Evolutionary conservation across 2,113 vertebrate species (phyloP).

Genomic region (Psilopsiagon aurifrons): DNA sequence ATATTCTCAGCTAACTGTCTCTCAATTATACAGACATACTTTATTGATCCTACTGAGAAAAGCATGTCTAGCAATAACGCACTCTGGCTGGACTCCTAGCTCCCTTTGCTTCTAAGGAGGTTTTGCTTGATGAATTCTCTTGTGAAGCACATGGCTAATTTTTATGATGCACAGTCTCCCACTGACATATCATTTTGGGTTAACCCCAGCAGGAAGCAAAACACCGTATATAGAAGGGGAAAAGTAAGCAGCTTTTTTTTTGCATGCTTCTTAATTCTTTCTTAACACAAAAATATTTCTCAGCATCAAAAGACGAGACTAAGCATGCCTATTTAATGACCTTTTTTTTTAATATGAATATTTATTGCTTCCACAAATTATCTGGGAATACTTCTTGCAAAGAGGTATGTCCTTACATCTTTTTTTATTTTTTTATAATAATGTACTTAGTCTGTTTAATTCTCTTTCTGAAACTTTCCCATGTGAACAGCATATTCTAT

Average conservation of each 20-base stretch:
- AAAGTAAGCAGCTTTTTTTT: not conserved
- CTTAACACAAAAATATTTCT: not conserved
- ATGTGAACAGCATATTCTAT: not conserved
- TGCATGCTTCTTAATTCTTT: not conserved
- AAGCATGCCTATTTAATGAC: accelerated
- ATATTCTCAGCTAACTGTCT: conserved; percentile 27
- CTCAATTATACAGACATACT: conserved; percentile 28
- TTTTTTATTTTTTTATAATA: not conserved
- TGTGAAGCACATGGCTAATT: not conserved
- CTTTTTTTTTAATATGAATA: not conserved
- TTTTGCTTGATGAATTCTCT: not conserved
- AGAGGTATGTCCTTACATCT: not conserved
- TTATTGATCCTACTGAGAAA: conserved; percentile 29
- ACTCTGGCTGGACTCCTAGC: not conserved
- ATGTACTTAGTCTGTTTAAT: not conserved
- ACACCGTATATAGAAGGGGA: not conserved
- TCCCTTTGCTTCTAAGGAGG: not conserved
- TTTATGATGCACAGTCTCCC: not conserved
- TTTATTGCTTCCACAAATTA: not conserved
- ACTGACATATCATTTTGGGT: not conserved
- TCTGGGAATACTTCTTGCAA: not conserved
- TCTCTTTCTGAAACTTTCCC: not conserved
- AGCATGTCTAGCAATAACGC: not conserved
- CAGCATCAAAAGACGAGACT: not conserved
- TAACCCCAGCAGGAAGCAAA: not conserved